Evolutionary conservation across 2,113 vertebrate species (phyloP).

Genomic region (Panurus biarmicus): DNA sequence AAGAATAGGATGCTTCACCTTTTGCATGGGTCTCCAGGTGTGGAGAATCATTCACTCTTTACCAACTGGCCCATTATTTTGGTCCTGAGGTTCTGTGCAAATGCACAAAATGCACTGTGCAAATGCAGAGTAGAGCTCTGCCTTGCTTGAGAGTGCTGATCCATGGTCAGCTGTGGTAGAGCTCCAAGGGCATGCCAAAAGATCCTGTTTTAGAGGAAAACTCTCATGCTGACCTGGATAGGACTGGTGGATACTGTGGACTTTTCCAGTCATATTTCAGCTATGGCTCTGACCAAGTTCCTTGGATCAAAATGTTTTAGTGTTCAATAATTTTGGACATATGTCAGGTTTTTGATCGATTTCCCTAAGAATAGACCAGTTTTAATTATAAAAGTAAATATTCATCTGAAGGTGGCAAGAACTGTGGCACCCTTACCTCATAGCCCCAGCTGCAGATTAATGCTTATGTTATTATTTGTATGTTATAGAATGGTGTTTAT

Average conservation of each 20-base stretch:
- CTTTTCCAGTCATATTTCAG: background rate
- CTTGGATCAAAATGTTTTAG: background rate
- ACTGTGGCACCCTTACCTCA: background rate
- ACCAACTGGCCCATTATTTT: background rate
- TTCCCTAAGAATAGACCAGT: background rate
- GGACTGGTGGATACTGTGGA: background rate
- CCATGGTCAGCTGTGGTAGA: background rate
- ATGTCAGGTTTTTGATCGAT: background rate
- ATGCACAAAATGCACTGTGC: background rate
- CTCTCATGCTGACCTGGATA: background rate
- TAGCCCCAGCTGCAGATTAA: background rate
- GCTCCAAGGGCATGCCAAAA: background rate
- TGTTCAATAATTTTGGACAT: background rate
- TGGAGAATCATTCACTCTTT: background rate
- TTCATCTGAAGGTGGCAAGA: background rate
- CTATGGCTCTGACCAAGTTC: background rate
- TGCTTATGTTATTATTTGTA: background rate
- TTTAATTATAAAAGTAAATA: background rate
- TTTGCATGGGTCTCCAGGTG: fast-evolving
- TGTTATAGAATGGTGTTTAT: background rate
- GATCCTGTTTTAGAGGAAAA: background rate
- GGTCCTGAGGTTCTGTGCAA: background rate
- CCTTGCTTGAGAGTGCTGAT: background rate
- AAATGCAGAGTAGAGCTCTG: background rate
- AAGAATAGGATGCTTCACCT: background rate